Conservation (phyloP, 2,888 invertebrate genomes). For the Agapetus fuscipes region DNA sequence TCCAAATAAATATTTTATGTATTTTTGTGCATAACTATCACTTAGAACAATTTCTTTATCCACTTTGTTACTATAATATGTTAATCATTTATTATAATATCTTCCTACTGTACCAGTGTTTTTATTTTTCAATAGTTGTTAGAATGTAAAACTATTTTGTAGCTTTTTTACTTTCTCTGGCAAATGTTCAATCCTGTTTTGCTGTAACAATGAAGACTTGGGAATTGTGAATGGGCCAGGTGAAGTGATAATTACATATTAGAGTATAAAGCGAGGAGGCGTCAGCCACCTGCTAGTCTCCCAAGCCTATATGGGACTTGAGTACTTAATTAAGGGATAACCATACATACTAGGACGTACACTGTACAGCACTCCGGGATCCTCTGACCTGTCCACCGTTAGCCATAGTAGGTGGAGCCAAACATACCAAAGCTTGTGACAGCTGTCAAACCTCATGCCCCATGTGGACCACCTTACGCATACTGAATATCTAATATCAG, state of each 20-base stretch:
- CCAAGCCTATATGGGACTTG: no score
- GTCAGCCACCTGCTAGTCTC: no score
- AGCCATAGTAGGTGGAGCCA: constrained; percentile 19
- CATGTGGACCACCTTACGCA: no score
- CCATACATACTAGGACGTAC: no score
- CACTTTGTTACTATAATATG: constrained; percentile 11
- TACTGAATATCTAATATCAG: constrained; percentile 27
- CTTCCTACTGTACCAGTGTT: constrained; percentile 19
- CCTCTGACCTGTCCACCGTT: constrained; percentile 7
- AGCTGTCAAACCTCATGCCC: no score
- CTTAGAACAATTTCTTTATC: constrained; percentile 13
- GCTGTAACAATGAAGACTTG: constrained; percentile 15
- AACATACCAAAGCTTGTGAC: constrained; percentile 21
- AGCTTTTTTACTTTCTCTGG: constrained; percentile 21
- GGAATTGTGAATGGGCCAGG: constrained; percentile 22
- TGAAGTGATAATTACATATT: constrained; percentile 18
- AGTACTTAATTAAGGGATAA: no score
- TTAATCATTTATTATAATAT: constrained; percentile 7
- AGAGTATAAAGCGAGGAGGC: no score
- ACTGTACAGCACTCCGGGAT: constrained; percentile 19
- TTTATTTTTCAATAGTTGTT: constrained; percentile 7
- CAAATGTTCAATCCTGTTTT: constrained; percentile 13
- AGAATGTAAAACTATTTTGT: constrained; percentile 14
- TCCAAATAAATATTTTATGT: constrained; percentile 13
- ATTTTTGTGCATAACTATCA: constrained; percentile 16